Base-by-base conservation (phyloP, 2,797 vertebrate genomes). In the Acipenser oxyrinchus region DNA sequence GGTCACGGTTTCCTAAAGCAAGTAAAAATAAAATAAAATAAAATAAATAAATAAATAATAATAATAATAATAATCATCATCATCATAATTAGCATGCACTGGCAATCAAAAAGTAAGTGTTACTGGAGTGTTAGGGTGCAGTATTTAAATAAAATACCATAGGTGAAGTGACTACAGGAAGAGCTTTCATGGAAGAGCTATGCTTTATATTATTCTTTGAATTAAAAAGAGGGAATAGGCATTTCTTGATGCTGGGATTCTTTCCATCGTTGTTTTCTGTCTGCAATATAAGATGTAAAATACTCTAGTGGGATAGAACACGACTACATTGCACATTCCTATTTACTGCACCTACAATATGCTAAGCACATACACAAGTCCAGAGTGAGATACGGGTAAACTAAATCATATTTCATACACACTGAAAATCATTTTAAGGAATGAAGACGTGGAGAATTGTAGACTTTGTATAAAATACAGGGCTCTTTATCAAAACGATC, bases 161-260 rank as follows among this genome's bases (percentile, higher is more conserved):
- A 85, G 93, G 89, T 77, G 93, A 90, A 88, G 92, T 88, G 90
- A 95, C 88, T 89, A 96, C 90, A 87, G 94, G 94, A 82, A 92
- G 91, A 84, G 92, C 93, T 94, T 93, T 95, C 93, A 95, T 91
- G 88, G 93, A 95, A 87, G 92, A 93, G 74, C 89, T 95, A 93
- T 88, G 91, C 85, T 94, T 96, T 95, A 95, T 93, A 90, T 92
- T 92, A 93, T 87, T 94, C 94, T 96, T 96, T 94, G 94, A 92
- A 91, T 88, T 94, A 96, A 95, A 97, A 87, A 97, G 90, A 85
- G 95, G 94, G 84, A 96, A 96, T 88, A 97, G 91, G 87, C 88
- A 93, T 96, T 95, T 97, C 92, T 94, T 97, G 92, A 95, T 93
- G 92, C 88, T 90, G 81, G 94, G 94, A 83, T 91, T 92, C 84